Percentiles rank a stretch among this genome's conserved stretches.
phyloP scores from a whole-genome alignment of 2,888 invertebrate species.

The Drosophila imparisetae region DNA sequence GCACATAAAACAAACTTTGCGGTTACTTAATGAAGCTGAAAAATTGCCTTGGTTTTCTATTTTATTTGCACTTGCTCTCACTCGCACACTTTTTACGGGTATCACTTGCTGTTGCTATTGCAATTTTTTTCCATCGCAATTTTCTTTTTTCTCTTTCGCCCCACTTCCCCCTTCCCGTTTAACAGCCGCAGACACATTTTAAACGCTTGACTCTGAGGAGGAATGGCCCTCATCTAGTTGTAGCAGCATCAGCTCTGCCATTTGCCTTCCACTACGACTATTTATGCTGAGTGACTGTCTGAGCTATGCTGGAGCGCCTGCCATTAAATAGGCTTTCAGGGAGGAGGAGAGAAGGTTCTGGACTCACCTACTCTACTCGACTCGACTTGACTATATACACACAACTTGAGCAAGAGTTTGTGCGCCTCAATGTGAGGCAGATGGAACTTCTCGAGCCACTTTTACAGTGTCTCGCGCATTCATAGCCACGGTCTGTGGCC shows the following conservation, averaged over 20 bases:
- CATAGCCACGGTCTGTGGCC: conserved; percentile 38
- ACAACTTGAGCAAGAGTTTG: conserved; percentile 42
- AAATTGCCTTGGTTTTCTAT: conserved; percentile 72
- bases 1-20: conserved; percentile 76
- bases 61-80: conserved; percentile 60
- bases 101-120: conserved; percentile 44
- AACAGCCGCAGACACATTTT: conserved; percentile 59
- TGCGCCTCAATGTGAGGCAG: conserved; percentile 30
- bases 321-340: conserved; percentile 47
- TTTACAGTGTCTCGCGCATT: conserved; percentile 58
- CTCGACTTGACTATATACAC: conserved; percentile 22
- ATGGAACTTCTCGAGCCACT: conserved; percentile 50
- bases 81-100: conserved; percentile 16
- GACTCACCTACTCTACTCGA: conserved; percentile 27
- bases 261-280: conserved; percentile 46
- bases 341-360: not conserved
- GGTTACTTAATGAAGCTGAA: conserved; percentile 78
- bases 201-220: conserved; percentile 35
- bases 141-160: conserved; percentile 15
- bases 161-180: not conserved
- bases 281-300: conserved; percentile 71
- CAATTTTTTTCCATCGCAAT: conserved; percentile 44
- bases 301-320: conserved; percentile 30
- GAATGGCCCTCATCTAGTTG: conserved; percentile 30
- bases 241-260: conserved; percentile 30